phyloP scores from a whole-genome alignment of 2,888 invertebrate species.

The Candidula unifasciata region DNA sequence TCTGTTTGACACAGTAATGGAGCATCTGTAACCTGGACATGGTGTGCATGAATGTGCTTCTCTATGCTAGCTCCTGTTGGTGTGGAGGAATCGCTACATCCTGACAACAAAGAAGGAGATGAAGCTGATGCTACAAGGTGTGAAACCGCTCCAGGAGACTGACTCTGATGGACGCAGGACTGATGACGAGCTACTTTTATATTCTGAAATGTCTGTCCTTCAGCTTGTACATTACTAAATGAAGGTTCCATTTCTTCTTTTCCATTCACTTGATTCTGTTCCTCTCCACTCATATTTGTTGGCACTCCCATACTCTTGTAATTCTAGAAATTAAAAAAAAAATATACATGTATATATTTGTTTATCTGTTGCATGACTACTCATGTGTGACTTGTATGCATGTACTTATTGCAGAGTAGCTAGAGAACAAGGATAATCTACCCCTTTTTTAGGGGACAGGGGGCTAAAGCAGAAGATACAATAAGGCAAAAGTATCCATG shows the following conservation, averaged over 20 bases:
- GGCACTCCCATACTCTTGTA: slow-evolving; percentile 13
- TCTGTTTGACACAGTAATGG: neutral
- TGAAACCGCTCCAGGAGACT: neutral
- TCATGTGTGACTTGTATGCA: too few species aligned
- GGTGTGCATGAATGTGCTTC: slow-evolving; percentile 40
- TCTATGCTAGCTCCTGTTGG: slow-evolving; percentile 37
- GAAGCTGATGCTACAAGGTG: slow-evolving; percentile 42
- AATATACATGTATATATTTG: neutral
- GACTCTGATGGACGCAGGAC: neutral
- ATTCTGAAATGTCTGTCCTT: neutral
- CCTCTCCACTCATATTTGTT: slow-evolving; percentile 23
- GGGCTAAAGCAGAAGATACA: too few species aligned
- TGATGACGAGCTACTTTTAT: neutral
- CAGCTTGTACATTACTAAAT: slow-evolving; percentile 10
- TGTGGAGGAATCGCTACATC: slow-evolving; percentile 40
- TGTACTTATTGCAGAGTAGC: too few species aligned
- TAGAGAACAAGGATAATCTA: too few species aligned
- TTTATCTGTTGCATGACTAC: too few species aligned
- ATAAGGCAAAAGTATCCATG: too few species aligned
- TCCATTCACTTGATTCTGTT: neutral
- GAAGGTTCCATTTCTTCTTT: too few species aligned
- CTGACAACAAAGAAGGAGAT: slow-evolving; percentile 43
- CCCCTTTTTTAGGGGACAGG: too few species aligned
- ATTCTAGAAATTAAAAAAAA: slow-evolving; percentile 1
- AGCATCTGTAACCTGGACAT: slow-evolving; percentile 19